A percentile compares a stretch with the other conserved stretches of the same genome.
These are phyloP conservation scores for Lophius piscatorius DNA, from an alignment of 2,113 vertebrate species.

Conservation along the genomic window DNA sequence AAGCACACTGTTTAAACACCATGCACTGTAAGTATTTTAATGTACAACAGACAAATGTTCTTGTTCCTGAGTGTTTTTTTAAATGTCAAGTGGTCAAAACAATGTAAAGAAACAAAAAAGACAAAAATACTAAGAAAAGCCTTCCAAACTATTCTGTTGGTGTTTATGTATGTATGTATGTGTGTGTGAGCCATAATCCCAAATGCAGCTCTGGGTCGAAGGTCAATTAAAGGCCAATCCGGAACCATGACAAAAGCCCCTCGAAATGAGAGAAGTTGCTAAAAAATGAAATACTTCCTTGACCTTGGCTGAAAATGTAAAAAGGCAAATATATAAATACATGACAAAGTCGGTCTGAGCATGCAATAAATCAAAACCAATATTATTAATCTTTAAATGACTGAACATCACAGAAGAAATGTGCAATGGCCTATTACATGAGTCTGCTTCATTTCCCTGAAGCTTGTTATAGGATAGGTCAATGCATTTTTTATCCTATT, in stretches of 20 bases:
- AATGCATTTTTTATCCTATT: no score
- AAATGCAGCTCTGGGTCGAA: slow-evolving; percentile 66
- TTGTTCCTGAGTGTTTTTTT: slow-evolving; percentile 47
- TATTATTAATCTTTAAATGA: no score
- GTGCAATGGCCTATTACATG: no score
- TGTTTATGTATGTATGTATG: slow-evolving; percentile 35
- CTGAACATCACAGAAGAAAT: no score
- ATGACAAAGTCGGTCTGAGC: no score
- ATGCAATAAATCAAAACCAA: no score
- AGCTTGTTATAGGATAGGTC: no score
- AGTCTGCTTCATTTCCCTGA: no score
- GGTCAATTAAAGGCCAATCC: slow-evolving; percentile 59
- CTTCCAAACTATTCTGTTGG: slow-evolving; percentile 49
- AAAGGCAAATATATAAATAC: no score
- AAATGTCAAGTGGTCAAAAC: slow-evolving; percentile 56
- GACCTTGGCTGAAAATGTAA: no score
- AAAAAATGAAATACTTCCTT: no score
- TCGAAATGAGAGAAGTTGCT: no score
- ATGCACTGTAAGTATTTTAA: slow-evolving; percentile 67
- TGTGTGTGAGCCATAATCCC: slow-evolving; percentile 73
- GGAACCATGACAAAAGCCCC: slow-evolving; percentile 26
- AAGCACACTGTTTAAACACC: slow-evolving; percentile 70
- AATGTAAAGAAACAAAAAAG: slow-evolving; percentile 34
- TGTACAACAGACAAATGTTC: slow-evolving; percentile 42
- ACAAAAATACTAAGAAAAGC: slow-evolving; percentile 78